Base-by-base conservation (phyloP, 2,888 invertebrate species). In the Philereme vetulata region DNA sequence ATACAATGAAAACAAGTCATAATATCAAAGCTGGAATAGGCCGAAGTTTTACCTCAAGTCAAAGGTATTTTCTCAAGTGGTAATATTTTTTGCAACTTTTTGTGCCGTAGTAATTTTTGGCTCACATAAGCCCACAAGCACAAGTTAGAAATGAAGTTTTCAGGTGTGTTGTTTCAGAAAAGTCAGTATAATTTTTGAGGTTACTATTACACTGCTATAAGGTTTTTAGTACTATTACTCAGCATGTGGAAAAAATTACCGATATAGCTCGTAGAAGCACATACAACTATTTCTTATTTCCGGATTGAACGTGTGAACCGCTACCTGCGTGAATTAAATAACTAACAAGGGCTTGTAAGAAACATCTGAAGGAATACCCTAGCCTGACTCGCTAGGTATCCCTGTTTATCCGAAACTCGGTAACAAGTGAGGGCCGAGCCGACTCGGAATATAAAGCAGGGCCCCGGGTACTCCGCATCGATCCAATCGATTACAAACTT, bases 391-490 rank as follows among this genome's bases (percentile, higher is more conserved):
- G 44, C 34, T n/a, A 35, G 4, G 9, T 46, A 49, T 49, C 49
- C 49, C 49, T 38, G 49, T 49, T 49, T 38, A 49, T 48, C 49
- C 49, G 4, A 49, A 49, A 49, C 49, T 49, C 38, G 11, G 49
- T 38, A 49, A 49, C 49, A 49, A 49, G 48, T 48, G 49, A 21
- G 11, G 10, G 6, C 21, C 32, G 47, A 33, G 47, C 7, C 40
- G 40, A 21, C 21, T 21, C 10, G 38, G 54, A 55, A 55, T 55
- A 49, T 55, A 49, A 43, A 55, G 21, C 55, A 48, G 48, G 46
- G n/a, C 42, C 34, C 45, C 7, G 9, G 51, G 51, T 44, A 44
- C 33, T 42, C 8, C 35, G n/a, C 55, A 50, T 50, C 45, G 50
- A 56, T 45, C 51, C 32, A 11, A 50, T 44, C 56, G 49, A 52